Evolutionary conservation across 2,113 vertebrate genomes (phyloP), one percentile per base, ranked within the genome.

Genomic region (Cygnus atratus): DNA sequence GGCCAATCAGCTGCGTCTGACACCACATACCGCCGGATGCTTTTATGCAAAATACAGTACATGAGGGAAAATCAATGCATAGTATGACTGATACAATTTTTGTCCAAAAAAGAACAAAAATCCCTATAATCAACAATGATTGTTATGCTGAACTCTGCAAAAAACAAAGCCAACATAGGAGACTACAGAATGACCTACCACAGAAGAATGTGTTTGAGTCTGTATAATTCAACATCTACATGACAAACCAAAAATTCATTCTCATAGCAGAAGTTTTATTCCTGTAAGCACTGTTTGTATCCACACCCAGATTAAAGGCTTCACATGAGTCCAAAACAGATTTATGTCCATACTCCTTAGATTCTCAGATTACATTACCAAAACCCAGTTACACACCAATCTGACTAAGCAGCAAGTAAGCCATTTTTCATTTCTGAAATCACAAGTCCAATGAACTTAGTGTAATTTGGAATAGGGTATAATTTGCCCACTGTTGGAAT

Each of bases 1-100:
- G 95, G 94, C 94, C 95, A 96, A 93, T 97, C 88, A 95, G 84
- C 87, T 95, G 94, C 81, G 94, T 95, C 91, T 97, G 94, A 95
- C 94, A 95, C 96, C 89, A 88, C 62, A 65, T 78, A 90, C 61
- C 57, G 48, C 77, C 94, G 95, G 93, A 95, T 95, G 96, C 87
- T 93, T 93, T 91, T 68, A 95, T 87, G 78, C 14, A 96, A 95
- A 97, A 91, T 82, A 96, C 67, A 95, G 91, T 74, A 57, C 48
- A 92, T 61, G 81, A 93, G 50, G 78, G 44, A 95, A 96, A 92
- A 72, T 87, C 89, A 84, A 48, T 82, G 70, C 43, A 82, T 65
- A 58, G 33, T 72, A 84, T 50, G 66, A 85, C 52, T 93, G 94
- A 86, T 91, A 79, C 4, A 62, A 87, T 87, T 94, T 93, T 58